Base-by-base conservation (phyloP, 2,113 vertebrate genomes). In the Serilophus lunatus region DNA sequence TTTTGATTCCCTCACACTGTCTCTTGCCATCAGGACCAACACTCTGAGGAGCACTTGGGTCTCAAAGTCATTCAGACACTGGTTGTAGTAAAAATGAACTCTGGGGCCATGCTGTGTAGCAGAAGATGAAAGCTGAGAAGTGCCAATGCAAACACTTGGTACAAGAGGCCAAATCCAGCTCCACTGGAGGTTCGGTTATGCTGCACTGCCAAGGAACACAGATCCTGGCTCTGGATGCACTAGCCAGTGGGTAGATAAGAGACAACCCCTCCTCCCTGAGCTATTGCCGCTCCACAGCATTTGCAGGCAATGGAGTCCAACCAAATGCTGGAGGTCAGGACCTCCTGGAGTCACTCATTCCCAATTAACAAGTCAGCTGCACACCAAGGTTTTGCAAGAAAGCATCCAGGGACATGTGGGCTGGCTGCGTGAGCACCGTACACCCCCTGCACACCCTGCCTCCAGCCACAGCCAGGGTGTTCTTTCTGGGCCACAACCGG, bases 291-390 rank as follows among this genome's bases (percentile, higher is more conserved):
- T 71, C 71, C 0, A 1, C 49, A 53, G 85, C 78, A 11, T 63
- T 70, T 2, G 1, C 75, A 82, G 75, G 82, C 86, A 63, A 5
- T 0, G 0, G n/a, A 63, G 35, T 83, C 76, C 82, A 82, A 90
- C 68, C 82, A 78, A 80, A 54, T 0, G 4, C 71, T 22, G 47
- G 36, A 81, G 91, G 94, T 93, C 94, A 88, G 68, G 56, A 69
- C 90, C 82, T 88, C 82, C 76, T 78, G 79, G 88, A 95, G 70
- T 70, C 76, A 54, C 83, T 88, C 3, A 0, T 40, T 86, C 60
- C 90, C 68, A 90, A 90, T 93, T 92, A 95, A 85, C 53, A 94
- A 89, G 88, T 92, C 80, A 93, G 95, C 95, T 93, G 95, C 82
- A 86, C 75, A 85, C 75, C 50, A 31, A 33, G 85, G 33, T 72